Evolutionary conservation across 2,797 vertebrate species (phyloP).

Genomic region (Lepus oiostolus): DNA sequence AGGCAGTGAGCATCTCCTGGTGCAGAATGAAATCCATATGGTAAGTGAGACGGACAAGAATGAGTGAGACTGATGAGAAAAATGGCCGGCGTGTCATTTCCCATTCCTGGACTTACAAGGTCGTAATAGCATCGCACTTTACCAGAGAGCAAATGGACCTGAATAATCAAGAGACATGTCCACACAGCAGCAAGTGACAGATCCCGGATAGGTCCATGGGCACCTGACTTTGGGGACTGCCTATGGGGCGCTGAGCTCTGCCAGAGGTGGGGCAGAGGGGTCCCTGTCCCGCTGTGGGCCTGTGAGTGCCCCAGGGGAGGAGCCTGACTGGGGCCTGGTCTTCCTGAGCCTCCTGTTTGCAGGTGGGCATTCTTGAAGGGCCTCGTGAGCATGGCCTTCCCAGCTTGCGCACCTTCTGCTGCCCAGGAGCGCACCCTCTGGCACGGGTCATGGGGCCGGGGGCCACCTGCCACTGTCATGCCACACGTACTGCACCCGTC

Average conservation of each 20-base stretch:
- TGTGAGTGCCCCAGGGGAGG: background rate
- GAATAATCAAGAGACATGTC: background rate
- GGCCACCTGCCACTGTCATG: too few relatives aligned
- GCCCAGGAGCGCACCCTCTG: too few relatives aligned
- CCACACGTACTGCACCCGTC: too few relatives aligned
- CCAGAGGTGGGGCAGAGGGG: too few relatives aligned
- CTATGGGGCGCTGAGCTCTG: background rate
- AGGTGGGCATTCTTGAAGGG: too few relatives aligned
- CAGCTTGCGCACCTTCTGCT: too few relatives aligned
- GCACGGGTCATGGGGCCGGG: too few relatives aligned
- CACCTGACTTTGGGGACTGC: background rate
- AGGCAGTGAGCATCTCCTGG: background rate
- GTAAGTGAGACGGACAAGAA: background rate
- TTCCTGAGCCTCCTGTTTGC: too few relatives aligned
- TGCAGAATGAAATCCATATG: background rate
- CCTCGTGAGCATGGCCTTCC: too few relatives aligned
- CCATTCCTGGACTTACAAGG: background rate
- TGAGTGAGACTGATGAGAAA: background rate
- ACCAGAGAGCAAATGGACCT: background rate
- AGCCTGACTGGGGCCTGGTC: background rate
- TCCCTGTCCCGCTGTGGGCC: too few relatives aligned
- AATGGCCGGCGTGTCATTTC: background rate
- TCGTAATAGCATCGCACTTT: background rate
- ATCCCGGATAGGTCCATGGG: background rate
- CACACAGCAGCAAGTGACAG: background rate